A percentile compares a stretch with the other conserved stretches of the same genome.
Evolutionary conservation across 2,113 vertebrate species (phyloP).

Genomic region (Cochlearius cochlearius): DNA sequence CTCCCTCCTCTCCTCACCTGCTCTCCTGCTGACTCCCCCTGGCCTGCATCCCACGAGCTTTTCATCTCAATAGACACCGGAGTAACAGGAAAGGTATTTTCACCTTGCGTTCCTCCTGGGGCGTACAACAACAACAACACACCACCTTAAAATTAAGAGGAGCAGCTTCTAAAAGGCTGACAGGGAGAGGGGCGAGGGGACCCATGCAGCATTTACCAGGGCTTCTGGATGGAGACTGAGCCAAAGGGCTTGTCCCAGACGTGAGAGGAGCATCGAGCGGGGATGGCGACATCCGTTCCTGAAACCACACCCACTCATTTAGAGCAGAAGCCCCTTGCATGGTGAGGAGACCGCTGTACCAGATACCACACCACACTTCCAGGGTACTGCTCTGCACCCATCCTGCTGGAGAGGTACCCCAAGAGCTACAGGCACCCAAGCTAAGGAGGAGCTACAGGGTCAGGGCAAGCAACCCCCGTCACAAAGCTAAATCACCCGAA

Average conservation of each 20-base stretch:
- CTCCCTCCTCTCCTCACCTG: conserved; percentile 7
- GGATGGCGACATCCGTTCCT: conserved; percentile 29
- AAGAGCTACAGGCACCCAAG: background rate
- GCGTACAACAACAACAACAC: background rate
- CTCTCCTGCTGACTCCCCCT: background rate
- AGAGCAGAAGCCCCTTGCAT: background rate
- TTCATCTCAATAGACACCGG: background rate
- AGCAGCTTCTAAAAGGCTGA: background rate
- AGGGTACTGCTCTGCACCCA: fast-evolving
- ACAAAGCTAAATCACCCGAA: background rate
- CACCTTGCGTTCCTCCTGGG: background rate
- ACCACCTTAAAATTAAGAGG: background rate
- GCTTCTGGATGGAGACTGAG: conserved; percentile 14
- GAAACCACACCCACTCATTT: background rate
- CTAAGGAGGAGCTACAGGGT: background rate
- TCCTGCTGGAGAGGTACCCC: background rate
- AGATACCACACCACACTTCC: background rate
- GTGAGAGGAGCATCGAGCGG: background rate
- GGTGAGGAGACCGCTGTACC: background rate
- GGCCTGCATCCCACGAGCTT: background rate
- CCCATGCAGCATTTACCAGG: conserved; percentile 33
- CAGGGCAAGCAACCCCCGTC: background rate
- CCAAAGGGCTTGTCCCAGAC: background rate
- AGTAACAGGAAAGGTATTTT: background rate
- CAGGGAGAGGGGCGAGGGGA: background rate